These are phyloP conservation scores for Hormaphis cornu DNA, from an alignment of 1,140 invertebrate species.

Conservation along the genomic window DNA sequence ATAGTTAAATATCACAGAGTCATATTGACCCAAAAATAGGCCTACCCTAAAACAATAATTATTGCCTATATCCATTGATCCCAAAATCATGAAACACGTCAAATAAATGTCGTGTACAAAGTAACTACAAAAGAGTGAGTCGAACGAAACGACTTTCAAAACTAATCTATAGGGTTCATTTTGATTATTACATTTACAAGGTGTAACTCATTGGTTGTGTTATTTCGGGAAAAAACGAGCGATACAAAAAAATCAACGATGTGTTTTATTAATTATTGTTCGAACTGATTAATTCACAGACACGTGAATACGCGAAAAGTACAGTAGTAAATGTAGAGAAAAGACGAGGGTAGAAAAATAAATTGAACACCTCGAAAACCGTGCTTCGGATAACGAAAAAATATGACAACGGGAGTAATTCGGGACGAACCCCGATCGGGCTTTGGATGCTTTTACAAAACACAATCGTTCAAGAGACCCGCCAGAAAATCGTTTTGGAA, in stretches of 20 bases:
- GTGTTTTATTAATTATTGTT: no score
- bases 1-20: conserved; percentile 29
- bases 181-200: conserved; percentile 10
- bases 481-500: no score
- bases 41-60: conserved; percentile 27
- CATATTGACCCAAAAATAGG: conserved; percentile 28
- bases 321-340: no score
- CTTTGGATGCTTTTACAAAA: no score
- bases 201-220: background rate
- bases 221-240: background rate
- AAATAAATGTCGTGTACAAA: background rate
- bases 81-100: conserved; percentile 11
- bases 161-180: background rate
- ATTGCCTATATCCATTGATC: conserved; percentile 30
- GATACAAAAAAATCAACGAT: background rate
- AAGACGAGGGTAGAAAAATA: no score
- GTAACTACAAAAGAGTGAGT: background rate
- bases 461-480: no score
- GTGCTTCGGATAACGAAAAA: no score
- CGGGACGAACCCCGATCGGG: no score
- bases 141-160: background rate
- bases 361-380: no score
- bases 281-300: no score
- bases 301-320: no score
- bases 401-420: no score